A percentile compares a stretch with the other conserved stretches of the same genome.
Evolutionary conservation across 2,113 vertebrate species (phyloP).

Genomic region (Microtus montanus): DNA sequence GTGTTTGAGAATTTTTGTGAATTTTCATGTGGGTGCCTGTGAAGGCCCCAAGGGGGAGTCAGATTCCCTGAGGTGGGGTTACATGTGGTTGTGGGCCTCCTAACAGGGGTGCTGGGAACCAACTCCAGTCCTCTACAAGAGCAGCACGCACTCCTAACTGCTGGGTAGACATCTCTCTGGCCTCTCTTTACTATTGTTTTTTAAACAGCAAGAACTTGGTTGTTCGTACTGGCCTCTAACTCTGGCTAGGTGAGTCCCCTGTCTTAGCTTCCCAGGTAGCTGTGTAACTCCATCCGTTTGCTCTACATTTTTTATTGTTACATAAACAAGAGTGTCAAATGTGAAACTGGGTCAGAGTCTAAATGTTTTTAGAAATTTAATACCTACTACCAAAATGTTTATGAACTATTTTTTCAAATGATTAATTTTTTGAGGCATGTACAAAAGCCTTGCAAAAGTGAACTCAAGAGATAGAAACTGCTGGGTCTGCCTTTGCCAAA

Average conservation of each 20-base stretch:
- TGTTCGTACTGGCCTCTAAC: not conserved
- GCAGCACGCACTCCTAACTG: not conserved
- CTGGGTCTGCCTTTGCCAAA: not conserved
- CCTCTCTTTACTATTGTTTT: not conserved
- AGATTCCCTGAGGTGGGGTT: not conserved
- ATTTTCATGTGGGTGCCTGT: not conserved
- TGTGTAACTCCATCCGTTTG: not conserved
- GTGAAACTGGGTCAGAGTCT: not conserved
- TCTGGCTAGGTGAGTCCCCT: not conserved
- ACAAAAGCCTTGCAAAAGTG: slow-evolving; percentile 27
- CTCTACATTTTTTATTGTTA: not conserved
- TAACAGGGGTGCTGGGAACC: no score
- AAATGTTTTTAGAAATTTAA: slow-evolving; percentile 39
- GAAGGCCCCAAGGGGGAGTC: not conserved
- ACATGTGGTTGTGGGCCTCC: no score
- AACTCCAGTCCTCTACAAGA: not conserved
- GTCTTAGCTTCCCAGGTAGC: not conserved
- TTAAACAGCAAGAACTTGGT: not conserved
- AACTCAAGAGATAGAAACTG: not conserved
- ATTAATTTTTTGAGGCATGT: not conserved
- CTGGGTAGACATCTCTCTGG: not conserved
- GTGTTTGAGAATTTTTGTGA: no score
- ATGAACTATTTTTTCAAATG: not conserved
- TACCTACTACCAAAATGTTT: slow-evolving; percentile 23
- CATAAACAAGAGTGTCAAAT: slow-evolving; percentile 31